phyloP scores from a whole-genome alignment of 2,113 vertebrate species.

The Oreochromis tanganicae region DNA sequence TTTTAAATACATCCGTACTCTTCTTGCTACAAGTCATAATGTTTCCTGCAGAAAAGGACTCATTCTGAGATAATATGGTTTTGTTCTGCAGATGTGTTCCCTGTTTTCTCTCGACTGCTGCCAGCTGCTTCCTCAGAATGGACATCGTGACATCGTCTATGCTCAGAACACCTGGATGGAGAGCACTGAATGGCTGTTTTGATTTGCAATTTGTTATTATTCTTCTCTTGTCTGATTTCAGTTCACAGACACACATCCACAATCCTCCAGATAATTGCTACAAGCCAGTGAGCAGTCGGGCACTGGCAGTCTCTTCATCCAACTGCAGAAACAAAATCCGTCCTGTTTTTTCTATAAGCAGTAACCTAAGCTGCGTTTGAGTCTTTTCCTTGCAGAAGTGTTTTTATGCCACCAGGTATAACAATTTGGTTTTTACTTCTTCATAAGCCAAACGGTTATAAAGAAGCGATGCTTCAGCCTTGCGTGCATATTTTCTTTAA shows the following conservation, averaged over 20 bases:
- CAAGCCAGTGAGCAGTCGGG: background rate
- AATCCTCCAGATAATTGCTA: slow-evolving; percentile 15
- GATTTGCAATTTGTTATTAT: slow-evolving; percentile 9
- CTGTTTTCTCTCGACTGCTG: background rate
- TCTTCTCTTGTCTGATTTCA: background rate
- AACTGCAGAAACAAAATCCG: background rate
- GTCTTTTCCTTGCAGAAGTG: background rate
- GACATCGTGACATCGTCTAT: background rate
- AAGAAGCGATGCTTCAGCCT: background rate
- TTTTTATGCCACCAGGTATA: background rate
- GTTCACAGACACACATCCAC: background rate
- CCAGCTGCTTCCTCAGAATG: background rate
- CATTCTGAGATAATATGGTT: background rate
- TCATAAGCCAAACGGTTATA: background rate
- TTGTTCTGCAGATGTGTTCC: background rate
- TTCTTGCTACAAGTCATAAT: background rate
- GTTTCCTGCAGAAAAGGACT: background rate
- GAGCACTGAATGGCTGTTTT: background rate
- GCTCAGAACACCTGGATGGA: background rate
- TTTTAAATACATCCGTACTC: background rate
- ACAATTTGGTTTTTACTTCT: background rate
- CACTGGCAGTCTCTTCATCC: background rate
- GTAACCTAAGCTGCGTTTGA: background rate
- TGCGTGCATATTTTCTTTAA: background rate
- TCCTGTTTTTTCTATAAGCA: background rate